These are phyloP conservation scores for Bolinopsis microptera DNA, from an alignment of 37 sponge, comb jelly and placozoan genomes.

Conservation along the genomic window DNA sequence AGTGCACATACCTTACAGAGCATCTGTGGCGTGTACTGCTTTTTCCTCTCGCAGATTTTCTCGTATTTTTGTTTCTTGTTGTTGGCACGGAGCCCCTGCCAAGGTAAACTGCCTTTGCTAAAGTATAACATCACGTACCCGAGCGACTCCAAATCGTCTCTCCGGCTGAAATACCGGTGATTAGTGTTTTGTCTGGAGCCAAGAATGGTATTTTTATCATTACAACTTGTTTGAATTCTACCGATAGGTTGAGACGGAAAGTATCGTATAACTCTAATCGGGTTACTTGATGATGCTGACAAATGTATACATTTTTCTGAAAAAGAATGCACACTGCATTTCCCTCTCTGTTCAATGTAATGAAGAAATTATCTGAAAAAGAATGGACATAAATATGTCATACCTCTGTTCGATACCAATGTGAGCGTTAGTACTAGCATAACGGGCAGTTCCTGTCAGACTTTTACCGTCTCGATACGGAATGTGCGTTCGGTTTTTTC, in stretches of 20 bases:
- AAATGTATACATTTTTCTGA: background rate
- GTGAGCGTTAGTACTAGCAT: conserved; percentile 64
- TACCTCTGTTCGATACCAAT: conserved; percentile 64
- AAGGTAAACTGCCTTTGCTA: conserved; percentile 8
- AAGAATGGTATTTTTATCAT: background rate
- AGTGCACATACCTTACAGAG: conserved; percentile 41
- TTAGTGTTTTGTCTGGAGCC: no score
- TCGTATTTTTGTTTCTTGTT: conserved; percentile 65
- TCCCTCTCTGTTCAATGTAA: no score
- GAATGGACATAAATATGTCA: background rate
- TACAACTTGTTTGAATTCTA: background rate
- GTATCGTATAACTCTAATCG: background rate
- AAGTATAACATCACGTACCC: conserved; percentile 64
- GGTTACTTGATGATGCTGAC: background rate
- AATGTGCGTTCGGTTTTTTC: conserved; percentile 59
- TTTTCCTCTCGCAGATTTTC: conserved; percentile 58
- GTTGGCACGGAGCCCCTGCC: conserved; percentile 63
- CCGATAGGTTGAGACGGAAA: background rate
- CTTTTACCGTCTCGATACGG: conserved; percentile 61
- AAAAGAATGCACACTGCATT: background rate
- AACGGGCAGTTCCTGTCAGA: conserved; percentile 56
- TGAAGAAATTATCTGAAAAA: no score
- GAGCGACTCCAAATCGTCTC: conserved; percentile 43
- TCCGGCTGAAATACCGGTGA: conserved; percentile 14
- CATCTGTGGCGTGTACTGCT: conserved; percentile 52